phyloP scores from a whole-genome alignment of 2,797 vertebrate genomes.

The Lepilemur septentrionalis region DNA sequence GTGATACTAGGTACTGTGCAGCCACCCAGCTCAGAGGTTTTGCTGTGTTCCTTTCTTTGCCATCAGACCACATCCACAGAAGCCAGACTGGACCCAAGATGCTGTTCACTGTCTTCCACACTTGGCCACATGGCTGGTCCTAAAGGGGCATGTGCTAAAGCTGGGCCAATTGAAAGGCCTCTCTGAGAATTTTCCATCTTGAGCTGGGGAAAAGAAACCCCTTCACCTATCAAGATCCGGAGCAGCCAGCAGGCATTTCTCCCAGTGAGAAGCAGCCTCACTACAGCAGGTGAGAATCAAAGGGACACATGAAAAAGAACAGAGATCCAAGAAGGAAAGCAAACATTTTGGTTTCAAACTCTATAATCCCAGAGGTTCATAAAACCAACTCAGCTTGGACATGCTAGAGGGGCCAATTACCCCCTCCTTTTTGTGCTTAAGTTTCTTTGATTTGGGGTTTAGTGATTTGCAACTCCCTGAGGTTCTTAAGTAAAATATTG shows the following conservation, averaged over 20 bases:
- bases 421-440: not conserved
- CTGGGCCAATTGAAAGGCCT: not conserved
- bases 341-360: not conserved
- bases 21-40: not conserved
- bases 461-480: not conserved
- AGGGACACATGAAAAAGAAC: not conserved
- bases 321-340: not conserved
- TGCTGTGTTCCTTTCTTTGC: not conserved
- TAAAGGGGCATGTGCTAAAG: not conserved
- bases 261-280: not conserved
- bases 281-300: not conserved
- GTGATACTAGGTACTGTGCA: fast-evolving
- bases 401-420: too few relatives aligned
- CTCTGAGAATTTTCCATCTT: not conserved
- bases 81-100: not conserved
- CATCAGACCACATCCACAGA: not conserved
- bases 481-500: not conserved
- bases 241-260: not conserved
- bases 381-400: not conserved
- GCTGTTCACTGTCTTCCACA: not conserved
- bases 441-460: not conserved
- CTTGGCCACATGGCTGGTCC: not conserved
- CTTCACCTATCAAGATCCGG: not conserved
- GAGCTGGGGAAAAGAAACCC: not conserved
- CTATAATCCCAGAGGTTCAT: not conserved